Evolutionary conservation across 2,797 vertebrate genomes (phyloP), one percentile per base, ranked within the genome.

Genomic region (Enteromius viviparus): DNA sequence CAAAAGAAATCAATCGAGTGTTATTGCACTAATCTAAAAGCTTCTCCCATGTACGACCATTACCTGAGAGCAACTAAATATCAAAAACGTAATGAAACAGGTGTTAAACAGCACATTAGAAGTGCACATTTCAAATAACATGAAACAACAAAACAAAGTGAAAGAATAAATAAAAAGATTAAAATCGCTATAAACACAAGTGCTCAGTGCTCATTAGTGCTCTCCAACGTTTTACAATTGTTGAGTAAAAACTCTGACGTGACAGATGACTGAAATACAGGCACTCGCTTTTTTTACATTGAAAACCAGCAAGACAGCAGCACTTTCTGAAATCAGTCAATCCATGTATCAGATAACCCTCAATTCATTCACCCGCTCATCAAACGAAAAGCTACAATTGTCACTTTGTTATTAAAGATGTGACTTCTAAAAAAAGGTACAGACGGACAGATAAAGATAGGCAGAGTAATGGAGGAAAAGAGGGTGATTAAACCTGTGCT

Each of bases 1-100:
- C n/a, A 37, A 76, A 15, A 34, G 0, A 58, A 81, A n/a, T 83
- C 21, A 80, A 84, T 55, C 66, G 7, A 45, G 78, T 26, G 29
- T 81, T 69, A 82, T 82, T 82, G 75, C 40, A 55, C 81, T 55
- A 47, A 34, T 65, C 77, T 68, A 76, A 58, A 66, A 58, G 34
- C 23, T 21, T 66, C 49, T 49, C 53, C 40, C 65, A 7, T 70
- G 29, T 76, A 62, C n/a, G 34, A n/a, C 60, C 14, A 34, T 74
- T 42, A 83, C 29, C 84, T 82, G 76, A 83, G 69, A 17, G 62
- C 32, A 51, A 69, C 51, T 37, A 23, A 37, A 15, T 19, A 15
- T n/a, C 6, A 65, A 65, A 82, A 49, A 65, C 49, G 5, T 34
- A 3, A 12, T 55, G 34, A 66, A 64, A 76, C 76, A 49, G 23